Percentiles rank a stretch among this genome's conserved stretches.
Conservation (phyloP, 2,797 vertebrate genomes). For the Eulemur albifrons region DNA sequence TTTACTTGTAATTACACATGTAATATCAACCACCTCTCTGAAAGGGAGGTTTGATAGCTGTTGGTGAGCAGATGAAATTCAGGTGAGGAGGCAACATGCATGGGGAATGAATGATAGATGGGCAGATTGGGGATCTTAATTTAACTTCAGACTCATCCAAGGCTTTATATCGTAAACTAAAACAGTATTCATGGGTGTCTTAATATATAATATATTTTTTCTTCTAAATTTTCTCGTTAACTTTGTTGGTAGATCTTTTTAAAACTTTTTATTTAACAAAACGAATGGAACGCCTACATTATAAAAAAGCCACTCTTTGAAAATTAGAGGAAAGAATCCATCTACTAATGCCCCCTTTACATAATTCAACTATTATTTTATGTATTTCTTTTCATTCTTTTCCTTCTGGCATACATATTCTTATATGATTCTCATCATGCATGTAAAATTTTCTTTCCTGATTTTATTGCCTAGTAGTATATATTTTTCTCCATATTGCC, state of each 20-base stretch:
- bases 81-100: not conserved
- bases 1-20: not conserved
- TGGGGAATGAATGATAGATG: not conserved
- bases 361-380: not conserved
- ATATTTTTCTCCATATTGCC: not conserved
- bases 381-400: not conserved
- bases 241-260: not conserved
- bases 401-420: not conserved
- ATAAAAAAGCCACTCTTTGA: not conserved
- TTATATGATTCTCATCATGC: not conserved
- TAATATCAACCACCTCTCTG: not conserved
- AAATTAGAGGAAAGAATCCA: not conserved
- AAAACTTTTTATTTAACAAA: not conserved
- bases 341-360: not conserved
- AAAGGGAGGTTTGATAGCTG: not conserved
- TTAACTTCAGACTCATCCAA: not conserved
- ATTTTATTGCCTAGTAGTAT: not conserved
- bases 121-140: not conserved
- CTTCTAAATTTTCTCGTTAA: not conserved
- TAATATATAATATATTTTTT: not conserved
- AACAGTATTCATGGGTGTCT: not conserved
- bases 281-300: not conserved
- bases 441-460: conserved; percentile 21
- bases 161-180: not conserved
- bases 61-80: not conserved